These are phyloP conservation scores for Babylonia areolata DNA, from an alignment of 1,140 invertebrate species.

Conservation along the genomic window DNA sequence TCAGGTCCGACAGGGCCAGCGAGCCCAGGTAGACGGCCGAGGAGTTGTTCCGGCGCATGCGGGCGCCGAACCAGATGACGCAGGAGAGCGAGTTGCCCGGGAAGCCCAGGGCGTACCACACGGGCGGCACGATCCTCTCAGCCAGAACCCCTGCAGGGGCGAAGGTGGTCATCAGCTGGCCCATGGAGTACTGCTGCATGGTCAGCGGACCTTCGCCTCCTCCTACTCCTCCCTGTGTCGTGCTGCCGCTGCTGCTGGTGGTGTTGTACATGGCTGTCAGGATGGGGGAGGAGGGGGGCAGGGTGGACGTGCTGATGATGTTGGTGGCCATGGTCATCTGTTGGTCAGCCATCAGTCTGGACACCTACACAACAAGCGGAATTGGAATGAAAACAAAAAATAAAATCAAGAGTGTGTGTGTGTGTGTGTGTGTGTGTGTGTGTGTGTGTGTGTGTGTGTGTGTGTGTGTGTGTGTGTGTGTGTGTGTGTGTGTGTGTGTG, in stretches of 20 bases:
- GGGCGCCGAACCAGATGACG: constrained; percentile 67
- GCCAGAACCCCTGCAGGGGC: constrained; percentile 54
- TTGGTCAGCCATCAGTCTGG: no score
- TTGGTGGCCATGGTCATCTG: neutral
- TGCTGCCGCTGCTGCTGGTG: neutral
- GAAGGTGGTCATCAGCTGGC: constrained; percentile 50
- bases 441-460: neutral
- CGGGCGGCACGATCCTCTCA: constrained; percentile 62
- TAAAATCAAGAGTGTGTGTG: neutral
- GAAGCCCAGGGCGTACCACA: constrained; percentile 72
- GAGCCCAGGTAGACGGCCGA: constrained; percentile 73
- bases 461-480: neutral
- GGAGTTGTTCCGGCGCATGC: constrained; percentile 69
- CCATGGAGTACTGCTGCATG: constrained; percentile 28
- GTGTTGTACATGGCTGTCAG: constrained; percentile 13
- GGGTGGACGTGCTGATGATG: neutral
- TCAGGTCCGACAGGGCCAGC: constrained; percentile 68
- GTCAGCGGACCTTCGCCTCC: constrained; percentile 1
- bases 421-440: no score
- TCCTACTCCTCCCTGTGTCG: neutral
- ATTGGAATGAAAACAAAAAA: neutral
- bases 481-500: neutral
- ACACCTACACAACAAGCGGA: no score
- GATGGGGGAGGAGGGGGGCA: neutral
- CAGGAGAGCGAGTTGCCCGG: constrained; percentile 70